These are phyloP conservation scores for Oceanodroma leucorhoa DNA, from an alignment of 2,797 vertebrate genomes.

Conservation along the genomic window DNA sequence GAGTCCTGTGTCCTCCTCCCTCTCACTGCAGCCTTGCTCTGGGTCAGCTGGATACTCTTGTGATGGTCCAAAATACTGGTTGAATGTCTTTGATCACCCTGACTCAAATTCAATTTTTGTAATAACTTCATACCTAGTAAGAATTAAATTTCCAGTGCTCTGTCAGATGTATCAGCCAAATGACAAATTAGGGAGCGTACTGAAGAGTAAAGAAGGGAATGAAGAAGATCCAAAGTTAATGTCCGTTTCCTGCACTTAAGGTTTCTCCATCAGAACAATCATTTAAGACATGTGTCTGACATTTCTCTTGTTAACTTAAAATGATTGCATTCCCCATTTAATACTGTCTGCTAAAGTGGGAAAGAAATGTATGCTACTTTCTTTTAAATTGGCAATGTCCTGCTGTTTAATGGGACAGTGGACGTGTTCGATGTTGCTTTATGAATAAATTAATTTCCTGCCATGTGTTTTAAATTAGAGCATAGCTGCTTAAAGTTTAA, in stretches of 20 bases:
- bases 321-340: slow-evolving; percentile 34
- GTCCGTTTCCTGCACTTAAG: slow-evolving; percentile 5
- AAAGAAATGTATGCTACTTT: slow-evolving; percentile 29
- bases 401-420: slow-evolving; percentile 70
- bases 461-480: slow-evolving; percentile 70
- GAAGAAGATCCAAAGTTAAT: not conserved
- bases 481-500: slow-evolving; percentile 35
- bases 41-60: not conserved
- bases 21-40: not conserved
- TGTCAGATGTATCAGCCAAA: not conserved
- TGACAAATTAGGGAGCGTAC: not conserved
- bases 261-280: not conserved
- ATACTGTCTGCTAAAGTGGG: slow-evolving; percentile 11
- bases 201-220: not conserved
- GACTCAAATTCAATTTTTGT: not conserved
- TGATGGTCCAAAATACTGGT: not conserved
- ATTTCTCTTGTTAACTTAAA: slow-evolving; percentile 7
- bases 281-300: not conserved
- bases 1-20: not conserved
- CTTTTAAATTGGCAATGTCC: slow-evolving; percentile 50
- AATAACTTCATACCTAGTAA: not conserved
- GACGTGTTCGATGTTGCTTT: slow-evolving; percentile 65
- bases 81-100: not conserved
- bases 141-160: not conserved
- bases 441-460: slow-evolving; percentile 73